Percentiles rank a stretch among this genome's conserved stretches.
Evolutionary conservation across 1,140 invertebrate species (phyloP).

Genomic region (Micrasema minimum): DNA sequence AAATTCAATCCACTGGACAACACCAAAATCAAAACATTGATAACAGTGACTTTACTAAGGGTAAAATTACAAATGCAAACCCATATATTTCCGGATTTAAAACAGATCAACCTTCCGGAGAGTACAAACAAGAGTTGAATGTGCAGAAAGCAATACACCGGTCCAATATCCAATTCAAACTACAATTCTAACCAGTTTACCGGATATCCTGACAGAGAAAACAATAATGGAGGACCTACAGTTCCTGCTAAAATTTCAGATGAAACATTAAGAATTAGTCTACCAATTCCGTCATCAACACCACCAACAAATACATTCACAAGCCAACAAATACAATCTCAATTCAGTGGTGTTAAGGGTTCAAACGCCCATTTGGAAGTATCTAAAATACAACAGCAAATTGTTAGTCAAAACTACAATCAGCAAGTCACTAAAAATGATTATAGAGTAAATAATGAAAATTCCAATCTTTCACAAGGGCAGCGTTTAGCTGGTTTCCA

Average conservation of each 20-base stretch:
- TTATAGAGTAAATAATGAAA: neutral
- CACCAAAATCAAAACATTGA: neutral
- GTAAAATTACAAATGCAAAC: too few species aligned
- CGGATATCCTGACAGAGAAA: neutral
- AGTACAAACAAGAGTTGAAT: neutral
- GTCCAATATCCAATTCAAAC: neutral
- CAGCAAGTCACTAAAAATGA: constrained; percentile 13
- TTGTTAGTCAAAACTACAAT: constrained; percentile 1
- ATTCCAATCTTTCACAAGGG: too few species aligned
- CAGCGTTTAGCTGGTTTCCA: neutral
- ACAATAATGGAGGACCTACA: constrained; percentile 7
- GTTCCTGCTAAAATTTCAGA: neutral
- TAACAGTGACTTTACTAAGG: too few species aligned
- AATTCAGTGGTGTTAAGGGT: neutral
- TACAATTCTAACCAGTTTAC: neutral
- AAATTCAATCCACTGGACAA: neutral
- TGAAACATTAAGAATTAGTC: neutral
- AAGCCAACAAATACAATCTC: neutral
- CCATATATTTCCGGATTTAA: neutral
- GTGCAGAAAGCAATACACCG: neutral
- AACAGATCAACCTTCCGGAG: neutral
- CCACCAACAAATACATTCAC: neutral
- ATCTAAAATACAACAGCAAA: constrained; percentile 9
- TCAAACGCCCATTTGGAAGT: constrained; percentile 2
- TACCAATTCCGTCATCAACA: neutral